Base-by-base conservation (phyloP, 2,113 vertebrate species). In the Lanius ludovicianus region DNA sequence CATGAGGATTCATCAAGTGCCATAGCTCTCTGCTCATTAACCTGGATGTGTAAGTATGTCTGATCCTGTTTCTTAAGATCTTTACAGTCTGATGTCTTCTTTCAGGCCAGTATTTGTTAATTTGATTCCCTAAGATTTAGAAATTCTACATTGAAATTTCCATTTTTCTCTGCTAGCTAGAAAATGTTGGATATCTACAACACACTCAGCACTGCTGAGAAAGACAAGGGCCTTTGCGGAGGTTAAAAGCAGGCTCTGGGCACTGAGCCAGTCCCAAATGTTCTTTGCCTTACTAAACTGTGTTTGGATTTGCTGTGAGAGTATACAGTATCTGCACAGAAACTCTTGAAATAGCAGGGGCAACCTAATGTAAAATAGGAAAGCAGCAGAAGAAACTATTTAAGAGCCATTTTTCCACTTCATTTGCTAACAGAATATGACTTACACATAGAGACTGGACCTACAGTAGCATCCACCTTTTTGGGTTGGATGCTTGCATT, bases 231-330 rank as follows among this genome's bases (percentile, higher is more conserved):
- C 28, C 30, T 92, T 80, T 93, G 56, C 79, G 75, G 68, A 95
- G 77, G 88, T 86, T 91, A 88, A 93, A 96, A 95, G 77, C 77
- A 83, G 78, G 78, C 52, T 60, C 75, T 78, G 75, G 91, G 94
- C 81, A 81, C n/a, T 53, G 25, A 95, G 90, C 90, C 95, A 97
- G 74, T 7, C 70, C 78, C 59, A 74, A 69, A 84, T 83, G 82
- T 56, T 84, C 77, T 88, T 55, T 89, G 77, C 77, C 67, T 76
- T 77, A 44, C 52, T 95, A 95, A 91, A 92, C 80, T 65, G 33
- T 77, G 44, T 71, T 89, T 94, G 63, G 37, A 84, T 94, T 91
- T 92, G 46, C 74, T 81, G 33, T 1, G 1, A 81, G 57, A 95
- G 42, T 57, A 87, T 62, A 89, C 69, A 50, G 24, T 27, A 93